phyloP scores from a whole-genome alignment of 2,797 vertebrate genomes.

The Astyanax mexicanus region DNA sequence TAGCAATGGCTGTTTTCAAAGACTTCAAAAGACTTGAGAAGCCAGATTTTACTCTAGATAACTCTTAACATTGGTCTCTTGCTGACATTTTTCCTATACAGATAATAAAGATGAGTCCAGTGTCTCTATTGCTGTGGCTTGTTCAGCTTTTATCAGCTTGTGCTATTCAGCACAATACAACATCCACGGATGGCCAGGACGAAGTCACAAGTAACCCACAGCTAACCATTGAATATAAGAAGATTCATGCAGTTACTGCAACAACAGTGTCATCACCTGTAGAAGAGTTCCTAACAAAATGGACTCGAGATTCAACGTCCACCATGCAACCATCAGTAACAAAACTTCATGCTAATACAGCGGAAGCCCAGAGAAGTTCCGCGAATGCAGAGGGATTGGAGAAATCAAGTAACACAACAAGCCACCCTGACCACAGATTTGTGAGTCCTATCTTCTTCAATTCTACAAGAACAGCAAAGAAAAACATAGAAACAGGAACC shows the following conservation, averaged over 20 bases:
- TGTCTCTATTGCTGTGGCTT: conserved; percentile 48
- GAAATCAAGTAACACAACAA: not conserved
- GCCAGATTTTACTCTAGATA: not conserved
- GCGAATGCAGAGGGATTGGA: not conserved
- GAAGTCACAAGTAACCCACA: not conserved
- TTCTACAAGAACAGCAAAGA: not conserved
- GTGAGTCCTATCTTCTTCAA: conserved; percentile 5
- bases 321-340: not conserved
- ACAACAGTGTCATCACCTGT: not conserved
- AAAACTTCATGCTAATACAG: not conserved
- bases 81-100: conserved; percentile 27
- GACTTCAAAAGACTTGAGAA: not conserved
- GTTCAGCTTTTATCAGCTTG: conserved; percentile 42
- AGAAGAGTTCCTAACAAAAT: not conserved
- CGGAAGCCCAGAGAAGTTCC: not conserved
- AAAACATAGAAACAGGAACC: conserved; percentile 33
- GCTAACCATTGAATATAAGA: conserved; percentile 12
- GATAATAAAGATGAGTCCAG: conserved; percentile 43
- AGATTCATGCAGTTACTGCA: not conserved
- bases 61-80: not conserved
- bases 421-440: not conserved
- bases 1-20: not conserved
- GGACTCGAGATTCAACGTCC: not conserved
- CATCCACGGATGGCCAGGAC: not conserved
- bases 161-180: conserved; percentile 14